Evolutionary conservation across 2,113 vertebrate genomes (phyloP), one percentile per base, ranked within the genome.

Genomic region (Electrona antarctica): DNA sequence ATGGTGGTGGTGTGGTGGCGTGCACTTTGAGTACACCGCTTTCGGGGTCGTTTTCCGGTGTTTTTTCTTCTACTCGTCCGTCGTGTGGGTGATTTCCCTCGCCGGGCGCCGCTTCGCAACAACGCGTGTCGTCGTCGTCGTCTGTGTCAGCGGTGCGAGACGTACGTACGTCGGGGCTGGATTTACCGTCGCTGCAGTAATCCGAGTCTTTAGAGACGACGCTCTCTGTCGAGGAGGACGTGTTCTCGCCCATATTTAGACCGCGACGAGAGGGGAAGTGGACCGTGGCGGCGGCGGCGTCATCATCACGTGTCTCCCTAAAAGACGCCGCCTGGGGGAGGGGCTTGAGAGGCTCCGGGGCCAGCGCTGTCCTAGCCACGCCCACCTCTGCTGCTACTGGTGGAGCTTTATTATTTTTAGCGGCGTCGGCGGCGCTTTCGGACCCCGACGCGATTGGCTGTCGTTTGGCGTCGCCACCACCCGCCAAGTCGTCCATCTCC

Each of bases 401-500:
- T 21, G 21, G 21, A 21, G 21, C 21, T 21, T 21, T 21, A 21
- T 21, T 21, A 2, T 21, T 21, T 21, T 21, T 21, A 41, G 4
- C 41, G 15, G 21, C 14, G 6, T 45, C 48, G 14, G 7, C 12
- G 14, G 8, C 7, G 56, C 60, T 8, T 13, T 55, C 64, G 33
- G n/a, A 49, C 10, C 21, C 28, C 0, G 14, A 51, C 58, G 9
- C n/a, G 12, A 7, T 11, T 58, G 6, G 47, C 8, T 1, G 0
- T 1, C 3, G n/a, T 46, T 78, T 76, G 2, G 65, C 8, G 1
- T 7, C 41, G 10, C 52, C 67, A 56, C 10, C 8, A 13, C 28
- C n/a, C 49, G 10, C 13, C 11, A 90, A 50, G 41, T 85, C 58
- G 0, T 67, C 61, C 0, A 87, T 80, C 71, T 89, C 82, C 15